phyloP scores from a whole-genome alignment of 2,113 vertebrate genomes.

The Otolemur garnettii region DNA sequence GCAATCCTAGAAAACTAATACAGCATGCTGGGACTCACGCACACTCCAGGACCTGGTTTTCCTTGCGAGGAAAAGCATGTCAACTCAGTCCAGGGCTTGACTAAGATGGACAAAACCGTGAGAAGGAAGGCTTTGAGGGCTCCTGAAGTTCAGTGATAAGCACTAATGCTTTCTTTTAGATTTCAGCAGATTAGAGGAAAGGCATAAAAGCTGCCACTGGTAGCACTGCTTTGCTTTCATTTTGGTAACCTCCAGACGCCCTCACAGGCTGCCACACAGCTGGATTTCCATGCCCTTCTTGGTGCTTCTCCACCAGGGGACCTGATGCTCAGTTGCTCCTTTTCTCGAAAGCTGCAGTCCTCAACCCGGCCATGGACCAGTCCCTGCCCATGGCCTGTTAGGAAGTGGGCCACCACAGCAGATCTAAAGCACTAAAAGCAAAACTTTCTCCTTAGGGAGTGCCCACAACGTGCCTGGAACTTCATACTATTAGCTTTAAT shows the following conservation, averaged over 20 bases:
- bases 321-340: neutral
- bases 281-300: neutral
- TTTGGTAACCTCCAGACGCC: neutral
- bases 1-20: neutral
- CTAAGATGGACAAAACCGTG: neutral
- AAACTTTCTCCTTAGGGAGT: neutral
- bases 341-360: neutral
- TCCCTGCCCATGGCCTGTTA: no score
- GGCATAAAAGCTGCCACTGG: neutral
- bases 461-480: neutral
- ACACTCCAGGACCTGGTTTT: neutral
- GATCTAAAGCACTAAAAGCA: slow-evolving; percentile 8
- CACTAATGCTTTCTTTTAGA: neutral
- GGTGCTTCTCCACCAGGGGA: neutral
- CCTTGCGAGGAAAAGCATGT: neutral
- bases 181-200: neutral
- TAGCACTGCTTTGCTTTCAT: neutral
- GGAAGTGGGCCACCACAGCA: no score
- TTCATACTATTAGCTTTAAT: neutral
- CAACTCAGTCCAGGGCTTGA: no score
- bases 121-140: neutral
- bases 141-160: neutral
- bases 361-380: no score
- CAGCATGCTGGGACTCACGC: neutral
- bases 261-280: neutral